phyloP scores from a whole-genome alignment of 2,888 invertebrate genomes.

The Drosophila maculinotata region DNA sequence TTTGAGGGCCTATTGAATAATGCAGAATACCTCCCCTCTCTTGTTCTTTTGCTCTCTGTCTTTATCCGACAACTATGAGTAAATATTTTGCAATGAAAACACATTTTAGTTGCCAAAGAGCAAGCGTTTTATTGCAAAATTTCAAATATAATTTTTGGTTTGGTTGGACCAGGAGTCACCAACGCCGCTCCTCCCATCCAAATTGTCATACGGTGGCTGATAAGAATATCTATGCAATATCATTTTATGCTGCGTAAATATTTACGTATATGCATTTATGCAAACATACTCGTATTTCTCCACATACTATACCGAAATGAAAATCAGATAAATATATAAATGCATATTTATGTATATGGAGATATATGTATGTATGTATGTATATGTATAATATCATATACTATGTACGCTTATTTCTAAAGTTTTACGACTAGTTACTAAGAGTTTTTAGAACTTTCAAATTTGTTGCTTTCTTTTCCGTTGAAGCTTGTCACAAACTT shows the following conservation, averaged over 20 bases:
- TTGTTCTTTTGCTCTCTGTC: neutral
- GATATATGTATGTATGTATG: neutral
- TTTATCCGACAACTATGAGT: neutral
- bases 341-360: conserved; percentile 8
- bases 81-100: conserved; percentile 40
- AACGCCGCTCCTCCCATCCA: conserved; percentile 1
- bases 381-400: conserved; percentile 6
- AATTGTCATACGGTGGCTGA: conserved; percentile 4
- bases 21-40: neutral
- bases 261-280: conserved; percentile 72
- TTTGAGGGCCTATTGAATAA: conserved; percentile 14
- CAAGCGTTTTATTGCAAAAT: conserved; percentile 39
- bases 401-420: conserved; percentile 28
- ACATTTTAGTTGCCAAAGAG: conserved; percentile 32
- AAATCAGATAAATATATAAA: conserved; percentile 24
- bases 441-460: conserved; percentile 73
- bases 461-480: conserved; percentile 31
- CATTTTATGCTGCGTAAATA: conserved; percentile 64
- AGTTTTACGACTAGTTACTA: conserved; percentile 67
- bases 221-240: conserved; percentile 56
- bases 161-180: conserved; percentile 17
- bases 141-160: conserved; percentile 26
- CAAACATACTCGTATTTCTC: conserved; percentile 41
- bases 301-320: conserved; percentile 24
- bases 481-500: neutral